phyloP scores from a whole-genome alignment of 2,888 invertebrate genomes.

The Ptycholaimellus sp. region DNA sequence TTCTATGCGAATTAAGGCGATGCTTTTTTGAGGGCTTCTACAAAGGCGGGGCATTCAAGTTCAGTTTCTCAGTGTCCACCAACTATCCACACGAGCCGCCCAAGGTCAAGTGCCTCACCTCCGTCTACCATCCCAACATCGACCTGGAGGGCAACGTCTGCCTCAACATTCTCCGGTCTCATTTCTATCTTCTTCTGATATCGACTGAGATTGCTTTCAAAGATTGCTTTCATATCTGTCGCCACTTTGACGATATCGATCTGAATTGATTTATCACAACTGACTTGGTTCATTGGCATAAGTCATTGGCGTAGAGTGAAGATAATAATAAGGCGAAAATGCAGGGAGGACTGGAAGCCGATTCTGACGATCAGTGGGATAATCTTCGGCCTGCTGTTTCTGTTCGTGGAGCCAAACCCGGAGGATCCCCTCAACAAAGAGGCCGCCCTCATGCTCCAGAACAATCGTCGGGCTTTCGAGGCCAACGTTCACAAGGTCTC shows the following conservation, averaged over 20 bases:
- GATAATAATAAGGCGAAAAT: constrained; percentile 1
- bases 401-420: constrained; percentile 91
- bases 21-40: constrained; percentile 53
- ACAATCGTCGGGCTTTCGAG: constrained; percentile 72
- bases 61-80: constrained; percentile 89
- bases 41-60: constrained; percentile 69
- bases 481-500: constrained; percentile 80
- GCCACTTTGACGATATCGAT: background rate
- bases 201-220: background rate
- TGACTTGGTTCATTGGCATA: background rate
- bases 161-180: constrained; percentile 56
- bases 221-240: too few relatives aligned
- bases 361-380: constrained; percentile 89
- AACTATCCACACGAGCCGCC: constrained; percentile 95
- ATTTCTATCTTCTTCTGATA: background rate
- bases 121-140: constrained; percentile 92
- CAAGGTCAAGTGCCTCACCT: constrained; percentile 90
- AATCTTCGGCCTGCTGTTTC: constrained; percentile 85
- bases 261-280: background rate
- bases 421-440: constrained; percentile 96
- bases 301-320: background rate
- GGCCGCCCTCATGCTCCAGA: constrained; percentile 83
- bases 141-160: constrained; percentile 93
- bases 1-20: background rate
- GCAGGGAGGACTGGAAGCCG: constrained; percentile 89